Evolutionary conservation across 2,113 vertebrate genomes (phyloP).

Genomic region (Perognathus longimembris): DNA sequence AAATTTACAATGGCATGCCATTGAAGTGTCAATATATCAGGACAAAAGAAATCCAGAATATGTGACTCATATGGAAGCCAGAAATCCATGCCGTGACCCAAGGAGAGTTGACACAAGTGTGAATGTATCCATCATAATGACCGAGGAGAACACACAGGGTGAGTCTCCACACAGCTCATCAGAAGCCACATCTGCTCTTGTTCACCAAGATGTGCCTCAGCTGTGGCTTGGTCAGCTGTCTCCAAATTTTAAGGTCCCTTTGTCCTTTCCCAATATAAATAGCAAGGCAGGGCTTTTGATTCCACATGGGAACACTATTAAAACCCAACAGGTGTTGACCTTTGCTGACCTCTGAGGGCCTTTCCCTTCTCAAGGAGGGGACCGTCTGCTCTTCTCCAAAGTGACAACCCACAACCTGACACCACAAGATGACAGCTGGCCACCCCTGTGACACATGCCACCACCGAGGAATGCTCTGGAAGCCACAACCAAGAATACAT

Average conservation of each 20-base stretch:
- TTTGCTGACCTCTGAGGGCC: constrained; percentile 60
- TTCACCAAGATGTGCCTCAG: background rate
- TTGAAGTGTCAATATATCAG: background rate
- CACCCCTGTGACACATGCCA: constrained; percentile 35
- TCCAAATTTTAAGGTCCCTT: constrained; percentile 46
- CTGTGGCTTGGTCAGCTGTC: constrained; percentile 74
- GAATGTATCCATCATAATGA: constrained; percentile 9
- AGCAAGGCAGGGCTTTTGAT: constrained; percentile 63
- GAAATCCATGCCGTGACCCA: background rate
- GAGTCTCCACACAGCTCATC: constrained; percentile 30
- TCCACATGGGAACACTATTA: constrained; percentile 60
- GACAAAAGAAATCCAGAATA: constrained; percentile 19
- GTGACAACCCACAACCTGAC: constrained; percentile 41
- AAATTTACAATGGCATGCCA: constrained; percentile 22
- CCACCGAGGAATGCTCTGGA: background rate
- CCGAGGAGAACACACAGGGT: constrained; percentile 47
- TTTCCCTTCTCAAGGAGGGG: constrained; percentile 39
- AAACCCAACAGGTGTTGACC: constrained; percentile 77
- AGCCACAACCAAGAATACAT: background rate
- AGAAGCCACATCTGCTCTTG: constrained; percentile 42
- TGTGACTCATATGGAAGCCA: constrained; percentile 40
- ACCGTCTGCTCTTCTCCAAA: constrained; percentile 45
- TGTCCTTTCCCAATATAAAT: constrained; percentile 76
- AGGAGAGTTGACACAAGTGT: constrained; percentile 17
- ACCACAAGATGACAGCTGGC: constrained; percentile 75